Percentiles rank a stretch among this genome's conserved stretches.
These are phyloP conservation scores for Noctua janthe DNA, from an alignment of 2,888 invertebrate species.

Conservation along the genomic window DNA sequence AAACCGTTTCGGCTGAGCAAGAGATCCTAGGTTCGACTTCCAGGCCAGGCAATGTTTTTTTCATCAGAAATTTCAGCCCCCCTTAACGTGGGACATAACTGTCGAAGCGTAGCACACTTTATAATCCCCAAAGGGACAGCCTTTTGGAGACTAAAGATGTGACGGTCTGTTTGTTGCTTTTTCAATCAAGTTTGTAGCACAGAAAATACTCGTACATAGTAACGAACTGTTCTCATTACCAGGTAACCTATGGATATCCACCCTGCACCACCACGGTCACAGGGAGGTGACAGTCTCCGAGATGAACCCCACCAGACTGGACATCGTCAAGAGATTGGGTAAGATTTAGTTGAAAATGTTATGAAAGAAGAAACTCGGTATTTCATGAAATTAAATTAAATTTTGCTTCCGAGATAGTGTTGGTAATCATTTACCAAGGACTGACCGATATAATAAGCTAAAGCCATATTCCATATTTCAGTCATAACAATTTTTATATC, in stretches of 20 bases:
- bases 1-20: not conserved
- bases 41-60: not conserved
- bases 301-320: conserved; percentile 88
- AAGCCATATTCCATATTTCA: not conserved
- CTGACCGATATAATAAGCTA: not conserved
- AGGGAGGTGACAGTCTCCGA: conserved; percentile 93
- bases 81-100: not conserved
- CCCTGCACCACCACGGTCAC: conserved; percentile 93
- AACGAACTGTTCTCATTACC: not conserved
- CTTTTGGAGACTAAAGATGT: not conserved
- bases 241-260: conserved; percentile 92
- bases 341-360: conserved; percentile 23
- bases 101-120: not conserved
- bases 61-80: not conserved
- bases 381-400: no score
- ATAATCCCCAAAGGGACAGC: not conserved
- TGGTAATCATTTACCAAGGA: no score
- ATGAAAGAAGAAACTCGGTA: not conserved
- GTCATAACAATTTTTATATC: not conserved
- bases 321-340: conserved; percentile 89
- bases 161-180: not conserved
- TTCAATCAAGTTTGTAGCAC: not conserved
- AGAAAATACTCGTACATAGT: not conserved
- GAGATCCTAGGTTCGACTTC: not conserved
- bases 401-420: no score